Percentiles rank a stretch among this genome's conserved stretches.
These are phyloP conservation scores for Phylloscopus whistleri DNA, from an alignment of 2,113 vertebrate species.

Conservation along the genomic window DNA sequence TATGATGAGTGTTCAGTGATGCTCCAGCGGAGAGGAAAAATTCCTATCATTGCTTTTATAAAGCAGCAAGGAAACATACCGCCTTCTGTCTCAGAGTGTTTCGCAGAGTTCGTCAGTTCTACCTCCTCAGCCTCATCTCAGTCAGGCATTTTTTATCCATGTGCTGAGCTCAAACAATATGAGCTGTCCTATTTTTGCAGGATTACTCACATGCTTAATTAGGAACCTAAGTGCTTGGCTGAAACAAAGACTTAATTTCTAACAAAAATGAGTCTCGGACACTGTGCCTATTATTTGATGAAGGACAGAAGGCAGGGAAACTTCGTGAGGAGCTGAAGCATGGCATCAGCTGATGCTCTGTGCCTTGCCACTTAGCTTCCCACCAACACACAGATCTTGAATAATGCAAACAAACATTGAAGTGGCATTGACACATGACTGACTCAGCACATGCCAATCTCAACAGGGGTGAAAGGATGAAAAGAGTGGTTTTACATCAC, in stretches of 20 bases:
- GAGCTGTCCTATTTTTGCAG: constrained; percentile 16
- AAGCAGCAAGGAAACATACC: background rate
- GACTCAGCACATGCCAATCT: background rate
- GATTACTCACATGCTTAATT: constrained; percentile 44
- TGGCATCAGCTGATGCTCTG: constrained; percentile 20
- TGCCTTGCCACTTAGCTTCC: background rate
- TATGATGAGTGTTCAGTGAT: background rate
- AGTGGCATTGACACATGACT: background rate
- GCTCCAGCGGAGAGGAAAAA: background rate
- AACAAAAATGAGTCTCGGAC: background rate
- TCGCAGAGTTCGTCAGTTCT: background rate
- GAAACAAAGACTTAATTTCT: constrained; percentile 41
- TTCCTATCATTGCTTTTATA: background rate
- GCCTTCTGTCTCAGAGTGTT: background rate
- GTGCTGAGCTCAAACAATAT: background rate
- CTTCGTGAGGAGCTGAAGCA: background rate
- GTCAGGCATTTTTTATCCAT: background rate
- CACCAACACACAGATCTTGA: background rate
- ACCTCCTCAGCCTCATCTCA: background rate
- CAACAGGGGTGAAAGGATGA: background rate
- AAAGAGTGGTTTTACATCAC: background rate
- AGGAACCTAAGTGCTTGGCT: constrained; percentile 26
- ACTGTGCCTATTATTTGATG: constrained; percentile 7
- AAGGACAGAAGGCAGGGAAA: background rate
- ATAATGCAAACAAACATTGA: background rate